A percentile compares a stretch with the other conserved stretches of the same genome.
Evolutionary conservation across 2,113 vertebrate genomes (phyloP).

Genomic region (Hyla sarda): DNA sequence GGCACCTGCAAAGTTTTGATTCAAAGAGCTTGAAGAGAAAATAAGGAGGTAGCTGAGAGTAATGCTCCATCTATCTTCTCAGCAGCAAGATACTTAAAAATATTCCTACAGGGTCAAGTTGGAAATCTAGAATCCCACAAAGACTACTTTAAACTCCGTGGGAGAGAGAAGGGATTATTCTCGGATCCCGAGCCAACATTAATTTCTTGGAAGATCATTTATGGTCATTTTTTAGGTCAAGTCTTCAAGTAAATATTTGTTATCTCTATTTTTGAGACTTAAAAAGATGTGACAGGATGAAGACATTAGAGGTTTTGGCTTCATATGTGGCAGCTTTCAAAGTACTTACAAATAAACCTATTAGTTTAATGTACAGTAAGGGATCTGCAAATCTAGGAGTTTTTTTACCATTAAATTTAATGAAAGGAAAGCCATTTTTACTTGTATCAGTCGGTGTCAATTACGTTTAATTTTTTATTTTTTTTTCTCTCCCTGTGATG

Average conservation of each 20-base stretch:
- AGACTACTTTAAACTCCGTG: background rate
- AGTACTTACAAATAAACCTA: conserved; percentile 27
- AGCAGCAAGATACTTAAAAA: conserved; percentile 24
- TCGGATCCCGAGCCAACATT: background rate
- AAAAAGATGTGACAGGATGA: background rate
- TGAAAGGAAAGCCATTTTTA: conserved; percentile 48
- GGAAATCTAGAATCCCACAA: background rate
- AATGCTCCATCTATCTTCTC: background rate
- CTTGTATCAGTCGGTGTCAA: conserved; percentile 43
- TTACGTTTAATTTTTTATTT: conserved; percentile 9
- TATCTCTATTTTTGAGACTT: conserved; percentile 25
- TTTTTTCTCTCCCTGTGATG: conserved; percentile 21
- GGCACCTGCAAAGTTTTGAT: conserved; percentile 1
- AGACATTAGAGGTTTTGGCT: conserved; percentile 8
- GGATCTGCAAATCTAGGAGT: conserved; percentile 42
- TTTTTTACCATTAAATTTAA: conserved; percentile 47
- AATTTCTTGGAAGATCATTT: background rate
- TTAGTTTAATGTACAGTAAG: conserved; percentile 36
- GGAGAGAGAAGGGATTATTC: background rate
- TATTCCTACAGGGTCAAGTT: background rate
- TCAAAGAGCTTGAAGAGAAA: background rate
- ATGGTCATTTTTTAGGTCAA: conserved; percentile 32
- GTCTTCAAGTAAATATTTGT: background rate
- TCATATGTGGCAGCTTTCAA: conserved; percentile 30
- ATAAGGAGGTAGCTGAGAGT: background rate